These are phyloP conservation scores for Pelobates cultripes DNA, from an alignment of 2,797 vertebrate genomes.

Conservation along the genomic window DNA sequence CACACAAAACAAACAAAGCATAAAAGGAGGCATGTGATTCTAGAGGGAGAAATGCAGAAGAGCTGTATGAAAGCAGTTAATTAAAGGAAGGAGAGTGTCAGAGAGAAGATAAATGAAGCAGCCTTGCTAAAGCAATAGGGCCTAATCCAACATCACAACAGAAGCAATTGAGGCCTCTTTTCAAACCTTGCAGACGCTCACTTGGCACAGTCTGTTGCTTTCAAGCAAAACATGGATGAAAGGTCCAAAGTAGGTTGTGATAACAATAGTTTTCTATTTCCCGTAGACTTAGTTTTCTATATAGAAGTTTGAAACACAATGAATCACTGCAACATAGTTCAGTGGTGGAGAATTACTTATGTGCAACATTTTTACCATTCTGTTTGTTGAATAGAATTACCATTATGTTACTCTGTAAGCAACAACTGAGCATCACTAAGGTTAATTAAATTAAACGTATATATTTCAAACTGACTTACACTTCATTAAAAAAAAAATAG, in stretches of 20 bases:
- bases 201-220: slow-evolving; percentile 32
- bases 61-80: slow-evolving; percentile 53
- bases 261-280: slow-evolving; percentile 45
- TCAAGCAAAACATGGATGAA: slow-evolving; percentile 39
- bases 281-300: slow-evolving; percentile 4
- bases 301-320: slow-evolving; percentile 9
- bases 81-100: slow-evolving; percentile 51
- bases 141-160: slow-evolving; percentile 40
- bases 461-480: too few relatives aligned
- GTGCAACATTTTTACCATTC: not conserved
- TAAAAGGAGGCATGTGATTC: slow-evolving; percentile 37
- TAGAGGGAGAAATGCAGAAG: slow-evolving; percentile 52
- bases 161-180: slow-evolving; percentile 36
- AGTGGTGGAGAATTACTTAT: not conserved
- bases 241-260: slow-evolving; percentile 30
- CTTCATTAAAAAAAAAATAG: too few relatives aligned
- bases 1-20: slow-evolving; percentile 48
- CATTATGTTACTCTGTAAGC: not conserved
- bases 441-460: too few relatives aligned
- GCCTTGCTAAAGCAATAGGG: slow-evolving; percentile 45
- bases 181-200: slow-evolving; percentile 39
- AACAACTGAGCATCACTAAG: not conserved
- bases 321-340: not conserved
- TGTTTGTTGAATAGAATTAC: not conserved
- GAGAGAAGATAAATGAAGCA: slow-evolving; percentile 46